These are phyloP conservation scores for Eurytoma californica DNA, from an alignment of 2,888 invertebrate species.

Conservation along the genomic window DNA sequence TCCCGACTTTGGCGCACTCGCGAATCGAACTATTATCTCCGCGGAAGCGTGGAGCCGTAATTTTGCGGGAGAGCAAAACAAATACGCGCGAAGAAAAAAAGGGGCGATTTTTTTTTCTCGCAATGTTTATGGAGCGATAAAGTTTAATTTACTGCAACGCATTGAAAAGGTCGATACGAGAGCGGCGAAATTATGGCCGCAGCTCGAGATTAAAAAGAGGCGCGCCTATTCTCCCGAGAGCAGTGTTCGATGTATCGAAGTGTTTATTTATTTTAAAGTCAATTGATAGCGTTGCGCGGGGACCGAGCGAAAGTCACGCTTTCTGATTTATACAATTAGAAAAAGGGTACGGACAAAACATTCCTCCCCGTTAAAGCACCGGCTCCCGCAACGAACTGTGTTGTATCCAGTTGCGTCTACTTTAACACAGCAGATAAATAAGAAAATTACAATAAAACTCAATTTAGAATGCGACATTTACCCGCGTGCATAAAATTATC, in stretches of 20 bases:
- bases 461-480: no score
- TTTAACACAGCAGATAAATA: no score
- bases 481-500: no score
- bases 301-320: constrained; percentile 42
- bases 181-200: neutral
- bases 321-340: constrained; percentile 36
- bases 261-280: constrained; percentile 27
- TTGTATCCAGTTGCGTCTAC: no score
- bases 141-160: constrained; percentile 6
- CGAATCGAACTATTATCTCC: no score
- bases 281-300: constrained; percentile 26
- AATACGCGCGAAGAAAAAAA: neutral
- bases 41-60: neutral
- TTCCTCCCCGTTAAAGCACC: constrained; percentile 11
- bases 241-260: constrained; percentile 20
- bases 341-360: constrained; percentile 21
- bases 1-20: no score
- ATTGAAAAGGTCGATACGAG: constrained; percentile 8
- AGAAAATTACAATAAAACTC: no score
- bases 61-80: neutral
- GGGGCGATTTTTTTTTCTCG: no score
- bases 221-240: constrained; percentile 13
- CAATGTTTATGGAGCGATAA: neutral
- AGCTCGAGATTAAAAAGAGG: constrained; percentile 32
- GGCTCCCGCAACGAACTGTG: neutral